Evolutionary conservation across 1,140 invertebrate genomes (phyloP).

Genomic region (Drosophila nebulosa): DNA sequence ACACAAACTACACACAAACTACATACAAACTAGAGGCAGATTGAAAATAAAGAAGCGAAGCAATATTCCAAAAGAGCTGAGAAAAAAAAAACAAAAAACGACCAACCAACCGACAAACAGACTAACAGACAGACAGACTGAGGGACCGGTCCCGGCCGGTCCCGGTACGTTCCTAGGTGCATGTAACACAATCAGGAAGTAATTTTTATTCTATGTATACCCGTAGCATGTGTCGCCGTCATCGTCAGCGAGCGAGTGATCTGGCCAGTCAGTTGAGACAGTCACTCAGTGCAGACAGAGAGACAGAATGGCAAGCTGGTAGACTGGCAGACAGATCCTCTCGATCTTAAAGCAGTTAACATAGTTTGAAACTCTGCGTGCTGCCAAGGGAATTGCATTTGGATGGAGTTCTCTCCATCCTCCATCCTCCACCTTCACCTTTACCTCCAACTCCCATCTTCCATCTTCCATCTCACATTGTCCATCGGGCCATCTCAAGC

Average conservation of each 20-base stretch:
- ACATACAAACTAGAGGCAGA: neutral
- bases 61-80: constrained; percentile 34
- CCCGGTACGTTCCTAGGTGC: constrained; percentile 65
- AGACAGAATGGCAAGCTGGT: constrained; percentile 7
- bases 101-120: too few relatives aligned
- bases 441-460: neutral
- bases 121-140: neutral
- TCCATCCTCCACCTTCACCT: neutral
- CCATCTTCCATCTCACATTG: neutral
- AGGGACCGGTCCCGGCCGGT: constrained; percentile 64
- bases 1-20: neutral
- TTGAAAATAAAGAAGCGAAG: constrained; percentile 34
- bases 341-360: constrained; percentile 25
- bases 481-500: too few relatives aligned
- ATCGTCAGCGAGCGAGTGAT: constrained; percentile 49
- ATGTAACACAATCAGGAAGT: constrained; percentile 68
- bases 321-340: constrained; percentile 21
- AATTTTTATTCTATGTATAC: constrained; percentile 58
- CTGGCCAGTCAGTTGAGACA: constrained; percentile 47
- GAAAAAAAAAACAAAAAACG: neutral
- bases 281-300: constrained; percentile 36
- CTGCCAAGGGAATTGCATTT: constrained; percentile 43
- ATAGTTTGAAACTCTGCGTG: constrained; percentile 28
- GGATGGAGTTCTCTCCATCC: constrained; percentile 5
- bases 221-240: constrained; percentile 63